Base-by-base conservation (phyloP, 2,797 vertebrate genomes). In the Nasua narica region DNA sequence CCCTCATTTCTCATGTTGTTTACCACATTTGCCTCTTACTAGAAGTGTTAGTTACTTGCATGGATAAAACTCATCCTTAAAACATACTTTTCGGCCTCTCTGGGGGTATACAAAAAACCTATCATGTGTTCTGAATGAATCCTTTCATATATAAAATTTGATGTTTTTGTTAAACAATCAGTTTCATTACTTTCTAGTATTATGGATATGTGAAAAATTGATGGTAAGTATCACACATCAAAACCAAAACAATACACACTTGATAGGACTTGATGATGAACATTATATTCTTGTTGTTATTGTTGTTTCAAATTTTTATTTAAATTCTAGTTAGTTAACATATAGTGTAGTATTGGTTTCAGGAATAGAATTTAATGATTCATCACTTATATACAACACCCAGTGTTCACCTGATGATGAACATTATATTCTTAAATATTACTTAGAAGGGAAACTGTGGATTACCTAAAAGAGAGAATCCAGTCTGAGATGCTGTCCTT, bases 201-300 rank as follows among this genome's bases (percentile, higher is more conserved):
- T 92, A 72, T 87, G 54, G 29, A 43, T 76, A 2, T 90, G 77
- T 97, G 65, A 94, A 91, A 87, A 95, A 60, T 46, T 72, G 16
- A 54, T 97, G 14, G 76, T 87, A 72, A 56, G 11, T 72, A 19
- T 90, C 40, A 32, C 46, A 56, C 3, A 86, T 50, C 25, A 78
- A 92, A 96, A 90, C 21, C 32, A 60, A 74, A 91, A 67, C 2
- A 76, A 35, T 69, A 12, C 21, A 12, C 21, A 35, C 37, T 91
- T 52, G 50, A 2, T 60, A 27, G 43, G 8, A 29, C 43, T 76
- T 32, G 43, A 46, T 29, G 14, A 46, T 46, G 8, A 48, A 32
- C 19, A 54, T 56, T 74, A 25, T 62, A 14, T 91, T 89, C 52
- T 56, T 56, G 54, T 54, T 54, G 19, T 72, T 76, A 6, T 62